Evolutionary conservation across 2,888 invertebrate genomes (phyloP), one percentile per base, ranked within the genome.

Genomic region (Hesperia comma): DNA sequence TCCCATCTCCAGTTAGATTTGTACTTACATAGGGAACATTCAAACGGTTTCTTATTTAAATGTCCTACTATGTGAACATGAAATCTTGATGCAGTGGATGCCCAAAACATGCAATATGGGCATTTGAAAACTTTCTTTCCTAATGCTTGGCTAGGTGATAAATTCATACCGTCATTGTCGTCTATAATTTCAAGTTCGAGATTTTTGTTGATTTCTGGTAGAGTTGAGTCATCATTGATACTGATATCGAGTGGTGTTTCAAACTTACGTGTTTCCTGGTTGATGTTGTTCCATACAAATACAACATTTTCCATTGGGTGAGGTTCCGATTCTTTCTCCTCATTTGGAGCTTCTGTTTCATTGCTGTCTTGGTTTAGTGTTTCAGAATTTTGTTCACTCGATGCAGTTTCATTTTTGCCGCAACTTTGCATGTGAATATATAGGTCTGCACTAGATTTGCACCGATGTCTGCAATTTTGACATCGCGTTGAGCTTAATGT

Each of bases 1-100:
- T 99, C 99, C 97, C 98, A 98, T 72, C 98, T 95, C 98, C 98
- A 99, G 83, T 99, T 99, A 33, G 98, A 98, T 76, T 97, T 95
- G 82, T 98, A 98, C 63, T 97, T 96, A 90, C 99, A 99, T 15
- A 97, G 93, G 0, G 98, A 98, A 89, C 99, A 99, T 87, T 98
- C 97, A 85, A 98, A 99, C 0, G 98, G 98, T 82, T 98, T 97
- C 82, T 97, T 96, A 86, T 98, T 98, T 73, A 97, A 93, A 87
- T 98, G 98, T 1, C 98, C 98, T 12, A 98, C 98, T 75, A 98
- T 97, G 85, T 98, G 98, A 5, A 98, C 98, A 86, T 98, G 98
- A 86, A 98, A 98, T 70, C 98, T 94, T 26, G 98, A 98, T 10
- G 98, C 98, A 14, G 98, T 98, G 12, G 97, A 96, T 6, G 98